These are phyloP conservation scores for Panurus biarmicus DNA, from an alignment of 2,113 vertebrate species.

Conservation along the genomic window DNA sequence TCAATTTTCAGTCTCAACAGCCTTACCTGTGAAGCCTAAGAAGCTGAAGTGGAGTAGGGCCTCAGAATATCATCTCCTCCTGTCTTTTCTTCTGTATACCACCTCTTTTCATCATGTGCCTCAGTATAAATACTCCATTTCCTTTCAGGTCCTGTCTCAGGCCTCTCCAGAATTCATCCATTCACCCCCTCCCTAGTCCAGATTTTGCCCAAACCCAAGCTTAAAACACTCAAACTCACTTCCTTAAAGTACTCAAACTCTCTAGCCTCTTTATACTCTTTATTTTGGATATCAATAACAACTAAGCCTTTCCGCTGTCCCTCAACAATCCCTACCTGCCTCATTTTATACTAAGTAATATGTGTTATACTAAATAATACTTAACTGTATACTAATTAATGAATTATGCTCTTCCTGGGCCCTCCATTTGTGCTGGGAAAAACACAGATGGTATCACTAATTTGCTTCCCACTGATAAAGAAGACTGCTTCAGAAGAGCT, in stretches of 20 bases:
- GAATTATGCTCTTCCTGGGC: neutral
- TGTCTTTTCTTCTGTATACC: neutral
- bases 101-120: neutral
- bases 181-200: neutral
- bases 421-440: neutral
- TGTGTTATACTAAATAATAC: too few relatives aligned
- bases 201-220: neutral
- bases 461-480: neutral
- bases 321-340: neutral
- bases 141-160: neutral
- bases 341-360: neutral
- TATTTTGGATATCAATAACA: neutral
- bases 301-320: neutral
- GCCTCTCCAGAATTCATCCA: neutral
- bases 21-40: neutral
- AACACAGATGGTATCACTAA: neutral
- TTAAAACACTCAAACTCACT: neutral
- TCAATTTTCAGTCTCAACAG: neutral
- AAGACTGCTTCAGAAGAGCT: neutral
- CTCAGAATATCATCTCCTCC: neutral
- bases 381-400: too few relatives aligned
- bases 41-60: neutral
- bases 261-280: neutral
- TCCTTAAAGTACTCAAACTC: neutral
- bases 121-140: neutral